phyloP scores from a whole-genome alignment of 2,888 invertebrate species.

The Chrysotoxum bicinctum region DNA sequence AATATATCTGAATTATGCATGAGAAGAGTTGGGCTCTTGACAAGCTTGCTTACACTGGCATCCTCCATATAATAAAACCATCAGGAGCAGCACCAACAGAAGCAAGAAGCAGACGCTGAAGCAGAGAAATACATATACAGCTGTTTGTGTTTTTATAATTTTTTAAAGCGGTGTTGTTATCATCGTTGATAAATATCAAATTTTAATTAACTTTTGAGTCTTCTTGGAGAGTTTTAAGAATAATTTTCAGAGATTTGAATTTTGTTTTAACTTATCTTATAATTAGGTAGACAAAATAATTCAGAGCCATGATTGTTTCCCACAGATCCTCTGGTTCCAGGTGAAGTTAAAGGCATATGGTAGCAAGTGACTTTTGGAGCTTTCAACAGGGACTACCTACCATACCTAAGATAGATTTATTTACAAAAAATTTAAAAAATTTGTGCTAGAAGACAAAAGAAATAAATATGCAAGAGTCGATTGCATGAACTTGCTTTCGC shows the following conservation, averaged over 20 bases:
- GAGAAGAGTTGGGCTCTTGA: slow-evolving; percentile 60
- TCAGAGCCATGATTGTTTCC: no score
- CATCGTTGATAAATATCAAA: background rate
- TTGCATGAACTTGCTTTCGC: no score
- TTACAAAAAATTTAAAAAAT: no score
- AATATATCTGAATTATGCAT: slow-evolving; percentile 66
- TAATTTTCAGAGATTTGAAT: background rate
- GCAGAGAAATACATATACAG: slow-evolving; percentile 3
- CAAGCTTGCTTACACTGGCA: slow-evolving; percentile 64
- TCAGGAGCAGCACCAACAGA: slow-evolving; percentile 24
- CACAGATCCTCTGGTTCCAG: no score
- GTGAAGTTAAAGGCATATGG: no score
- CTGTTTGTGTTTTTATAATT: slow-evolving; percentile 13
- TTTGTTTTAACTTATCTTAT: no score
- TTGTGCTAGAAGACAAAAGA: no score
- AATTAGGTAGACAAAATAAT: no score
- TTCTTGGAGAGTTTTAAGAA: background rate
- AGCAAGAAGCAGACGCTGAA: background rate
- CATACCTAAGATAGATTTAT: no score
- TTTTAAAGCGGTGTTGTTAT: slow-evolving; percentile 17
- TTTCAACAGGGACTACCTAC: no score
- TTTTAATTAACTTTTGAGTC: background rate
- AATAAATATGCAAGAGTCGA: no score
- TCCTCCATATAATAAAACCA: slow-evolving; percentile 20
- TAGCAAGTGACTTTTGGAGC: no score